phyloP scores from a whole-genome alignment of 37 sponge, comb jelly and placozoan species.

The Tethya wilhelma region DNA sequence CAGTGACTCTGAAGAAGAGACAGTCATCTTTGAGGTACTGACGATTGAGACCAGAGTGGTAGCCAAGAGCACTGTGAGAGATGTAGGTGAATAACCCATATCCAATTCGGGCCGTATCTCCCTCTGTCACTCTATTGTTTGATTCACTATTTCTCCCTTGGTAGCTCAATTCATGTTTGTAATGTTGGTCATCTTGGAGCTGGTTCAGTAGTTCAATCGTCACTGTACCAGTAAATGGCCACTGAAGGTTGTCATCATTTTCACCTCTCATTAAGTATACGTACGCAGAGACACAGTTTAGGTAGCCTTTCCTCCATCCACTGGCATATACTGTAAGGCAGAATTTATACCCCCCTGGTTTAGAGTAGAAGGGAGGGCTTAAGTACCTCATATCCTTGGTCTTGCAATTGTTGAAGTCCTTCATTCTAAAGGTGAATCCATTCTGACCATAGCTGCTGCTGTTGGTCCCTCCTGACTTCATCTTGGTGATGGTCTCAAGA shows the following conservation, averaged over 20 bases:
- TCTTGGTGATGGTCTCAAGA: not conserved
- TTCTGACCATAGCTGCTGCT: not conserved
- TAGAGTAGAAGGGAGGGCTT: constrained; percentile 4
- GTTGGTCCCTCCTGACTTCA: not conserved
- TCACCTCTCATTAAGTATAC: constrained; percentile 10
- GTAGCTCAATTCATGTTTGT: not conserved
- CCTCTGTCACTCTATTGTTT: not conserved
- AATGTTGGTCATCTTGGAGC: not conserved
- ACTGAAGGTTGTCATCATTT: not conserved
- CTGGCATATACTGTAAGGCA: constrained; percentile 7
- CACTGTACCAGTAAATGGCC: constrained; percentile 7
- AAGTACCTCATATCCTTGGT: not conserved
- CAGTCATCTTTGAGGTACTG: constrained; percentile 13
- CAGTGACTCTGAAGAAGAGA: constrained; percentile 2
- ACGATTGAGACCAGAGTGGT: not conserved
- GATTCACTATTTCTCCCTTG: not conserved
- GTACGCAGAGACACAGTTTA: not conserved
- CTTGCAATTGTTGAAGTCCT: not conserved
- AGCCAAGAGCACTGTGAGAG: not conserved
- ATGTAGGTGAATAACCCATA: not conserved
- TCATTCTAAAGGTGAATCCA: not conserved
- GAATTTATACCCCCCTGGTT: not conserved
- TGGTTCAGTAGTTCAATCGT: constrained; percentile 15
- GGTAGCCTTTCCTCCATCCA: not conserved
- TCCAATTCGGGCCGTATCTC: not conserved